Base-by-base conservation (phyloP, 2,888 invertebrate species). In the Ophion ellenae region DNA sequence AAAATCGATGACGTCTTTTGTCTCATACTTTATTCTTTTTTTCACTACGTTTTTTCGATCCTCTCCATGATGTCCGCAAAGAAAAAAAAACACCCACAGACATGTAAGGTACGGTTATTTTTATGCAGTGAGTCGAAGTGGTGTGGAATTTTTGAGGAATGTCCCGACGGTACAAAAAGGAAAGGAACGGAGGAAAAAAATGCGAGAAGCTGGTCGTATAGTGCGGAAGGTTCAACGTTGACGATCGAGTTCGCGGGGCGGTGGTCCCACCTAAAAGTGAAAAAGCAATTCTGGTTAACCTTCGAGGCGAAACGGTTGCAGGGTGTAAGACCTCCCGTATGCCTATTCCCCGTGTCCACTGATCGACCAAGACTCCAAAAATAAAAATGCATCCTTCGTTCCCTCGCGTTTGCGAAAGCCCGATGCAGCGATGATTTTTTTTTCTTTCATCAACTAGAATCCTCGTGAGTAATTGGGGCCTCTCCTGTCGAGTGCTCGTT, bases 211-310 rank as follows among this genome's bases (percentile, higher is more conserved):
- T 53, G 74, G 74, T 66, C 14, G 76, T 59, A 67, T 64, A n/a
- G 64, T 28, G 63, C 64, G 47, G 59, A 63, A 59, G 78, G 69
- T 45, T 59, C 66, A n/a, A 24, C 71, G 74, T 80, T 64, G 77
- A 66, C 71, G 79, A 82, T 71, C 82, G 82, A 59, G 82, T 75
- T 78, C 36, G 64, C 64, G 17, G 59, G 53, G 59, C 74, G 11
- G 77, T 71, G 80, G 73, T 40, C n/a, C 66, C 77, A 81, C 66
- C 85, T 66, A 82, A 85, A 85, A 85, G 75, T 82, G 79, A 82
- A 82, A 79, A 85, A 81, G 66, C 61, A 63, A 84, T 84, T 84
- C 81, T 76, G 84, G 84, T 84, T 84, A 74, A 61, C 84, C 84
- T 84, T 84, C 84, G 70, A 47, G 70, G 20, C 28, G 40, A 70